Percentiles rank a stretch among this genome's conserved stretches.
Evolutionary conservation across 2,888 invertebrate species (phyloP).

Genomic region (Noctua fimbriata): DNA sequence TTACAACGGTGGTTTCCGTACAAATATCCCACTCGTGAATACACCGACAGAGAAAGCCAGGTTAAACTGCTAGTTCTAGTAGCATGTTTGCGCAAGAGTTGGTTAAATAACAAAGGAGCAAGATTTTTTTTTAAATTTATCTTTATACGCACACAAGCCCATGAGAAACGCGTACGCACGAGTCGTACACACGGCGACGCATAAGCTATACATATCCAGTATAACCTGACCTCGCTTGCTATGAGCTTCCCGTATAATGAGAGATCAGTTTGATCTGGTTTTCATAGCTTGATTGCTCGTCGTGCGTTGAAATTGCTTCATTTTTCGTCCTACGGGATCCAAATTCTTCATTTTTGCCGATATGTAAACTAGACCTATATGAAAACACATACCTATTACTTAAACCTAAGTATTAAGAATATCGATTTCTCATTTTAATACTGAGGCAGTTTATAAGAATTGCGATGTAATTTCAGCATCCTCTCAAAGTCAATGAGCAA

Average conservation of each 20-base stretch:
- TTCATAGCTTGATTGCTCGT: too few species aligned
- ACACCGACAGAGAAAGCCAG: too few species aligned
- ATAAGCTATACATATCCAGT: too few species aligned
- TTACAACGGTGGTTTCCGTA: background rate
- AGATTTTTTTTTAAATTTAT: too few species aligned
- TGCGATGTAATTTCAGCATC: slow-evolving; percentile 12
- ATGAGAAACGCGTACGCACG: too few species aligned
- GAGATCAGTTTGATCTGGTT: too few species aligned
- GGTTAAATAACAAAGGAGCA: too few species aligned
- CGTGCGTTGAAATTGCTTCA: background rate
- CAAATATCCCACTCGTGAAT: background rate
- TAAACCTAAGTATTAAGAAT: background rate
- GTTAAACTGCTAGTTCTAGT: background rate
- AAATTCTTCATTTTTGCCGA: background rate
- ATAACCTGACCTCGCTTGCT: too few species aligned
- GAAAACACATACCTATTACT: background rate
- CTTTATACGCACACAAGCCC: too few species aligned
- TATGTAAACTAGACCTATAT: background rate
- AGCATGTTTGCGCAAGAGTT: too few species aligned
- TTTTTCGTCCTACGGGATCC: background rate
- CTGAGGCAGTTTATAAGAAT: background rate
- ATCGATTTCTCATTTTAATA: slow-evolving; percentile 10
- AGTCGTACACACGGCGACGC: too few species aligned
- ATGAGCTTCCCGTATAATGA: too few species aligned
- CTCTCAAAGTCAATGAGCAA: slow-evolving; percentile 1